These are phyloP conservation scores for Amaurobius ferox DNA, from an alignment of 2,888 invertebrate genomes.

Conservation along the genomic window DNA sequence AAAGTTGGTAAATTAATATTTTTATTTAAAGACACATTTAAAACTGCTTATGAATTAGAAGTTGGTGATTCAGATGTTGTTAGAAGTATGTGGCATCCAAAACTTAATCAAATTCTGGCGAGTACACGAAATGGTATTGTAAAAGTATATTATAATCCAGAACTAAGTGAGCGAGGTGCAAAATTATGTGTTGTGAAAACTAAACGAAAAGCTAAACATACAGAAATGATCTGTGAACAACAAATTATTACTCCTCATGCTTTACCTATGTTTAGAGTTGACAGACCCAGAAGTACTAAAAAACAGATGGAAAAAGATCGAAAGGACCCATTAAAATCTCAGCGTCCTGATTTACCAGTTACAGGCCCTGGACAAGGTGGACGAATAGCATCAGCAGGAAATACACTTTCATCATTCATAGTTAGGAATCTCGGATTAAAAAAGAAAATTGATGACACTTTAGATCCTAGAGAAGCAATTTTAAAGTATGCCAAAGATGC, in stretches of 20 bases:
- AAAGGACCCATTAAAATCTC: constrained; percentile 81
- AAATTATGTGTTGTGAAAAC: constrained; percentile 89
- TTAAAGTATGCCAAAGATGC: constrained; percentile 96
- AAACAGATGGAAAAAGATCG: constrained; percentile 95
- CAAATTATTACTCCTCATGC: constrained; percentile 98
- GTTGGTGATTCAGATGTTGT: constrained; percentile 84
- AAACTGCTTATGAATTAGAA: constrained; percentile 85
- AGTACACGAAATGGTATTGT: constrained; percentile 93
- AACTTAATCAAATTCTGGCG: constrained; percentile 96
- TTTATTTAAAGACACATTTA: constrained; percentile 87
- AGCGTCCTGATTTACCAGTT: constrained; percentile 80
- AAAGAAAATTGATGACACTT: constrained; percentile 91
- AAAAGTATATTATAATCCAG: constrained; percentile 93
- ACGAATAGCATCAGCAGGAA: constrained; percentile 94
- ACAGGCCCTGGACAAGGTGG: constrained; percentile 85
- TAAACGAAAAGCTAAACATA: constrained; percentile 77
- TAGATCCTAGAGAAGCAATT: constrained; percentile 95
- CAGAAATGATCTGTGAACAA: constrained; percentile 87
- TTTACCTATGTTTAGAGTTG: constrained; percentile 94
- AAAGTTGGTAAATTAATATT: constrained; percentile 85
- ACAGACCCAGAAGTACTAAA: constrained; percentile 90
- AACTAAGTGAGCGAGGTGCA: constrained; percentile 91
- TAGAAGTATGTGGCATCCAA: constrained; percentile 95
- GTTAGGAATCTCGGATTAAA: constrained; percentile 93
- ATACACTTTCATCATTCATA: constrained; percentile 96